Percentiles rank a stretch among this genome's conserved stretches.
Evolutionary conservation across 2,797 vertebrate genomes (phyloP).

Genomic region (Macrochelys suwanniensis): DNA sequence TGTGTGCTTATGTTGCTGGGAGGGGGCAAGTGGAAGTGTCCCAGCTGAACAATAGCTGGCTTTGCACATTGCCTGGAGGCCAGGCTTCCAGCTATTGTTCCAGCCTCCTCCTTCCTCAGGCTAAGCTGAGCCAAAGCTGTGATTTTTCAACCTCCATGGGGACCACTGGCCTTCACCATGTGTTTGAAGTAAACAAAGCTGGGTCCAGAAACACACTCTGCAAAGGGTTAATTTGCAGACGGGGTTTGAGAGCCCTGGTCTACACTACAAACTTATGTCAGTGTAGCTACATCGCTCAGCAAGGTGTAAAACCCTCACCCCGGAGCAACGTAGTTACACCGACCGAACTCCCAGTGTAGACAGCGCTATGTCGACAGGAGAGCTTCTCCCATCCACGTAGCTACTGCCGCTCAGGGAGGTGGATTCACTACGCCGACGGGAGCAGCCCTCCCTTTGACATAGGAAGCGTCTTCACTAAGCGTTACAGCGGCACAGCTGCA

Average conservation of each 20-base stretch:
- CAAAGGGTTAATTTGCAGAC: not conserved
- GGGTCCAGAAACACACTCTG: not conserved
- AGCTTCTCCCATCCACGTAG: not conserved
- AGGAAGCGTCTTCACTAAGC: not conserved
- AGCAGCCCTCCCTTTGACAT: not conserved
- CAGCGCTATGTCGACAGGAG: not conserved
- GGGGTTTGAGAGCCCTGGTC: accelerated
- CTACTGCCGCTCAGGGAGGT: not conserved
- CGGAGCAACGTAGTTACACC: too few relatives aligned
- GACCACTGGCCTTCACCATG: accelerated
- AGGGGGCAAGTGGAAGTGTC: conserved; percentile 20
- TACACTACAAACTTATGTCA: not conserved
- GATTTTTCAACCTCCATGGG: accelerated
- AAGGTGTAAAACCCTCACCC: not conserved
- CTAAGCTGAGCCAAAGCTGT: not conserved
- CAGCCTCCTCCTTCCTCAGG: not conserved
- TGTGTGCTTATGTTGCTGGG: not conserved
- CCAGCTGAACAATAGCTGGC: conserved; percentile 41
- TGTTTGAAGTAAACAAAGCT: not conserved
- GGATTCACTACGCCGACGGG: not conserved
- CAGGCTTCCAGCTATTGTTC: conserved; percentile 82
- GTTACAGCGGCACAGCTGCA: not conserved
- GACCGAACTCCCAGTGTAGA: not conserved
- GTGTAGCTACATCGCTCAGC: not conserved
- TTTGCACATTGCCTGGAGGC: conserved; percentile 23